Evolutionary conservation across 2,888 invertebrate genomes (phyloP).

Genomic region (Leptodirus hochenwartii): DNA sequence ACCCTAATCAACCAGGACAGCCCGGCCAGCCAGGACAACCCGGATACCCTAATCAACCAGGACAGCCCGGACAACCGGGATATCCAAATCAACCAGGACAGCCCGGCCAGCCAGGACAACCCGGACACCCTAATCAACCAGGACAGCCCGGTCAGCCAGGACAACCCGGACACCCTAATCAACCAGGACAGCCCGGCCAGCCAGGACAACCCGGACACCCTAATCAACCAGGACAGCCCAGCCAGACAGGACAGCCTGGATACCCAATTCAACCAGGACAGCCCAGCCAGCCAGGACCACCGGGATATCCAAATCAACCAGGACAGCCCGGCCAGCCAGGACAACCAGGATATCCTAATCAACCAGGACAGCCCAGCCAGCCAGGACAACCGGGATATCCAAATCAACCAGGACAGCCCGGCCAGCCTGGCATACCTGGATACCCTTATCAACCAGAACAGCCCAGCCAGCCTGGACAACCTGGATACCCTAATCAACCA

Average conservation of each 20-base stretch:
- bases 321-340: slow-evolving; percentile 9
- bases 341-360: slow-evolving; percentile 14
- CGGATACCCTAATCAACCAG: slow-evolving; percentile 8
- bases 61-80: slow-evolving; percentile 11
- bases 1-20: slow-evolving; percentile 7
- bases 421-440: slow-evolving; percentile 11
- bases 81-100: slow-evolving; percentile 5
- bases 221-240: slow-evolving; percentile 11
- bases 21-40: slow-evolving; percentile 11
- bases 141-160: slow-evolving; percentile 5
- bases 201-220: slow-evolving; percentile 11
- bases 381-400: slow-evolving; percentile 11
- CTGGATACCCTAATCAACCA: slow-evolving; percentile 8
- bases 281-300: slow-evolving; percentile 9
- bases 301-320: slow-evolving; percentile 9
- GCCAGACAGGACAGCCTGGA: slow-evolving; percentile 8
- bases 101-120: slow-evolving; percentile 9
- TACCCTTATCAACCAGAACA: slow-evolving; percentile 8
- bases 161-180: slow-evolving; percentile 5
- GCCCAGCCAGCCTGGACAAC: slow-evolving; percentile 10
- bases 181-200: slow-evolving; percentile 5
- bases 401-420: slow-evolving; percentile 11
- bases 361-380: slow-evolving; percentile 33
- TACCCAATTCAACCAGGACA: slow-evolving; percentile 6
- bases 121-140: slow-evolving; percentile 9